Percentiles rank a stretch among this genome's conserved stretches.
Conservation (phyloP, 2,113 vertebrate genomes). For the Vidua chalybeata region DNA sequence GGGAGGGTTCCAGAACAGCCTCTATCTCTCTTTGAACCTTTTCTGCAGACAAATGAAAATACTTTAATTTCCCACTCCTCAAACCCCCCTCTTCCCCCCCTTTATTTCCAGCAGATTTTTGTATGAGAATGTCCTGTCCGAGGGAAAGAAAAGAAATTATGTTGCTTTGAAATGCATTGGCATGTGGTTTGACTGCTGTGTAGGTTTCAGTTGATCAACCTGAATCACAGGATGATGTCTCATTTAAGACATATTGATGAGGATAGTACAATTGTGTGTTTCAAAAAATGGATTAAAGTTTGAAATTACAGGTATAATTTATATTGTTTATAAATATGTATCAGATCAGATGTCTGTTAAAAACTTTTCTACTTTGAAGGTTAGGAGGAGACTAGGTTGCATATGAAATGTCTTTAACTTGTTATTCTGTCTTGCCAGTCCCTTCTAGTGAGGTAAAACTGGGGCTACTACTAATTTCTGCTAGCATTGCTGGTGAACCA, state of each 20-base stretch:
- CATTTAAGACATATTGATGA: not conserved
- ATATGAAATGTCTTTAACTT: not conserved
- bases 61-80: not conserved
- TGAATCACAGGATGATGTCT: not conserved
- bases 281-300: not conserved
- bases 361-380: not conserved
- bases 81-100: accelerated
- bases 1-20: conserved; percentile 9
- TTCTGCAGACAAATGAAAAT: conserved; percentile 4
- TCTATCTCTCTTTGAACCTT: conserved; percentile 66
- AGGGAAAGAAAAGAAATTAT: not conserved
- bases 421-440: not conserved
- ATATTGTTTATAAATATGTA: not conserved
- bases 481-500: not conserved
- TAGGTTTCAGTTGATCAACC: not conserved
- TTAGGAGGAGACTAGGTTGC: not conserved
- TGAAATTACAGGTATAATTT: not conserved
- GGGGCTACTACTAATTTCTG: not conserved
- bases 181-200: not conserved
- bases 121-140: accelerated
- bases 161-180: not conserved
- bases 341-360: not conserved
- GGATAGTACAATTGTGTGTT: not conserved
- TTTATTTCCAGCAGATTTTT: not conserved
- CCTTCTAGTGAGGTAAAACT: not conserved